These are phyloP conservation scores for Colletes collaris DNA, from an alignment of 2,888 invertebrate species.

Conservation along the genomic window DNA sequence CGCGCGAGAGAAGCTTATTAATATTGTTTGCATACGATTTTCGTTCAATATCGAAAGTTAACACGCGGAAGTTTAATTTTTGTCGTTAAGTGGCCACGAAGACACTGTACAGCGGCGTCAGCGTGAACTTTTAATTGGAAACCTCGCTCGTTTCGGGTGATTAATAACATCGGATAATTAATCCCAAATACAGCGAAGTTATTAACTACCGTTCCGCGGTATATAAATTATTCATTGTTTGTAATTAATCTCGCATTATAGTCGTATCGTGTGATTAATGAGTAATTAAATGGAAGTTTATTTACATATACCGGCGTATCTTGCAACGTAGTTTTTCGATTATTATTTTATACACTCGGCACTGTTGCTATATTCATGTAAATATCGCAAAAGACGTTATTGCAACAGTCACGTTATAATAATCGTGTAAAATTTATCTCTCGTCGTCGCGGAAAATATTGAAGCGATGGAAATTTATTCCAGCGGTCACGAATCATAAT, in stretches of 20 bases:
- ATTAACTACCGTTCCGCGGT: not conserved
- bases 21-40: no score
- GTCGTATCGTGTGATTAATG: not conserved
- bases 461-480: conserved; percentile 15
- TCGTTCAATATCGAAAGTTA: no score
- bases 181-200: conserved; percentile 1
- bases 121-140: not conserved
- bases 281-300: conserved; percentile 15
- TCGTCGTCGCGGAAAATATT: not conserved
- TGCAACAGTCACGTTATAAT: not conserved
- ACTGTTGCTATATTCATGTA: not conserved
- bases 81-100: no score
- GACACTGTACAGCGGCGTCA: no score
- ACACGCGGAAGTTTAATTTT: no score
- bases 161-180: not conserved
- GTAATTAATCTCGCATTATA: conserved; percentile 14
- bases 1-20: no score
- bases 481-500: not conserved
- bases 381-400: not conserved
- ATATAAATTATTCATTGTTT: conserved; percentile 17
- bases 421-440: conserved; percentile 6
- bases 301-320: not conserved
- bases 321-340: not conserved
- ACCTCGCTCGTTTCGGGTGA: not conserved
- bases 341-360: not conserved